Percentiles rank a stretch among this genome's conserved stretches.
These are phyloP conservation scores for Paramisgurnus dabryanus DNA, from an alignment of 2,113 vertebrate species.

Conservation along the genomic window DNA sequence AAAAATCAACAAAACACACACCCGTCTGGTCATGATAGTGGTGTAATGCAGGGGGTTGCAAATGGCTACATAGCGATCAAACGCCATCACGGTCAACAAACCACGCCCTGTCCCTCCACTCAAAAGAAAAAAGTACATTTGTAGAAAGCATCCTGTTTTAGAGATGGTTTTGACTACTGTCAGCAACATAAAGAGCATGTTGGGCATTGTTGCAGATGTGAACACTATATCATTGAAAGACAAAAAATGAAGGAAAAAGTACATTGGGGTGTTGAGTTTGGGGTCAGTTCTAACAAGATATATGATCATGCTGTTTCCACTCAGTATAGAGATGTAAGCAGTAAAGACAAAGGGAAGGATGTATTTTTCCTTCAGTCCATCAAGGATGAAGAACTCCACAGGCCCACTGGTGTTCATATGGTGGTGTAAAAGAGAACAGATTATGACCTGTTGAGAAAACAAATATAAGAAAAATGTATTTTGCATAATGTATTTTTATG, in stretches of 20 bases:
- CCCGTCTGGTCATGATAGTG: slow-evolving; percentile 64
- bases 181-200: slow-evolving; percentile 65
- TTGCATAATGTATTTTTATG: too few relatives aligned
- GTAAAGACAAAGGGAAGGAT: slow-evolving; percentile 62
- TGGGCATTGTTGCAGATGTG: slow-evolving; percentile 66
- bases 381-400: slow-evolving; percentile 58
- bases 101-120: slow-evolving; percentile 60
- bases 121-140: slow-evolving; percentile 69
- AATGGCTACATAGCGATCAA: slow-evolving; percentile 71
- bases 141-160: slow-evolving; percentile 65
- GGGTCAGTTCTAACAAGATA: slow-evolving; percentile 57
- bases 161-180: slow-evolving; percentile 59
- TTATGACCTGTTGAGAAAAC: neutral
- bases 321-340: slow-evolving; percentile 59
- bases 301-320: slow-evolving; percentile 69
- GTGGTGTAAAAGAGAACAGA: neutral
- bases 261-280: slow-evolving; percentile 68
- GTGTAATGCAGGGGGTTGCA: slow-evolving; percentile 70
- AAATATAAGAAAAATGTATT: neutral
- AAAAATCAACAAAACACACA: slow-evolving; percentile 56
- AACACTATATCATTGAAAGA: slow-evolving; percentile 67
- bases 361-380: slow-evolving; percentile 56
- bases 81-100: slow-evolving; percentile 75
- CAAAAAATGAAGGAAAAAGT: slow-evolving; percentile 73
- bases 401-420: slow-evolving; percentile 28